Base-by-base conservation (phyloP, 1,140 invertebrate genomes). In the Marisa cornuarietis region DNA sequence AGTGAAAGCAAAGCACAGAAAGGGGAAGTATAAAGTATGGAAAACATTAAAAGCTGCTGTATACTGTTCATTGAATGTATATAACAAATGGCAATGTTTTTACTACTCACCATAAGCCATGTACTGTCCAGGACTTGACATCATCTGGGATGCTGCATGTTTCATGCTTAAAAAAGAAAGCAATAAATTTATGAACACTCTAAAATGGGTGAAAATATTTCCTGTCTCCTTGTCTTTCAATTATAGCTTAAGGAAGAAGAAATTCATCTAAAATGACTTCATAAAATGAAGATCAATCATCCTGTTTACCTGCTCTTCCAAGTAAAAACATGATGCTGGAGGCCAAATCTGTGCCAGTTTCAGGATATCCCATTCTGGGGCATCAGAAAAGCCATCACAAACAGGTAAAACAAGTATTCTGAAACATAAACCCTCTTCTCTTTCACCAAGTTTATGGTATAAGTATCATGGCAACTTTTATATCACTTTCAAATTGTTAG, bases 41-140 rank as follows among this genome's bases (percentile, higher is more conserved):
- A 42, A 42, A 42, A 42, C 31, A 42, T 42, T 42, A 42, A 42
- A 42, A 42, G 2, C 31, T 42, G 31, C 6, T 42, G 31, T 42
- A 42, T 6, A 42, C 31, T 42, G 31, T 42, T 42, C 31, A 42
- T 42, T 42, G 3, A 42, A 42, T 42, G 31, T 42, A 42, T 42
- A 42, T 58, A 6, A 58, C 54, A 14, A 58, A 58, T 58, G 54
- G 9, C 11, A 68, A n/a, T 31, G 22, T 0, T n/a, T 13, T 68
- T n/a, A n/a, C 65, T 24, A n/a, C 76, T 77, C 54, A 77, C 76
- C 76, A 77, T 42, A 77, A 51, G 7, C 76, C 76, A 69, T 77
- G 76, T n/a, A 77, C 65, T 16, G 54, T 18, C 76, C 76, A 77
- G n/a, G 76, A 77, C 26, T 1, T 51, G 26, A 76, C 11, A 22